Evolutionary conservation across 2,797 vertebrate species (phyloP).

Genomic region (Prunella strophiata): DNA sequence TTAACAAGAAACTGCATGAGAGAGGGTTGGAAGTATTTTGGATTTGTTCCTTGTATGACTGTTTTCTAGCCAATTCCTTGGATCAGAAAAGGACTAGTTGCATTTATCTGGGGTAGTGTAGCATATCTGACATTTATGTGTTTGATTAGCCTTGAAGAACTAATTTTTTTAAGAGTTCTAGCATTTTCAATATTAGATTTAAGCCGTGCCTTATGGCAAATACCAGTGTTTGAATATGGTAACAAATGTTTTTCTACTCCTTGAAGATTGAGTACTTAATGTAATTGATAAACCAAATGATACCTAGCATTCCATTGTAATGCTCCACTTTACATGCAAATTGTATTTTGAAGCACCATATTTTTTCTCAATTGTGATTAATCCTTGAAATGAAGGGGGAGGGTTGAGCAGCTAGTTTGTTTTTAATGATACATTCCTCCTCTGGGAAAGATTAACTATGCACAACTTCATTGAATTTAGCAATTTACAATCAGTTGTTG

Average conservation of each 20-base stretch:
- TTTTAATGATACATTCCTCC: conserved; percentile 45
- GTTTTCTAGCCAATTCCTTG: not conserved
- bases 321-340: conserved; percentile 53
- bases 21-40: not conserved
- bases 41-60: not conserved
- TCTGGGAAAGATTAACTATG: conserved; percentile 31
- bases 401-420: conserved; percentile 2
- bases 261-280: conserved; percentile 21
- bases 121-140: not conserved
- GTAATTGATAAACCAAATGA: conserved; percentile 52
- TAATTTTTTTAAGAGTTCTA: conserved; percentile 1
- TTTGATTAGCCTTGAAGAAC: not conserved
- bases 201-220: not conserved
- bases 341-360: conserved; percentile 46
- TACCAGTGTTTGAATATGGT: conserved; percentile 20
- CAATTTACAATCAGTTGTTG: conserved; percentile 34
- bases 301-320: conserved; percentile 39
- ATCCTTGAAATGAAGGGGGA: conserved; percentile 38
- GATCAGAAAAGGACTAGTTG: not conserved
- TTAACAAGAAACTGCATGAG: not conserved
- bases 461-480: conserved; percentile 29
- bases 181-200: not conserved
- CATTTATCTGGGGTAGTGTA: not conserved
- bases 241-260: conserved; percentile 24
- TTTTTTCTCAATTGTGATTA: conserved; percentile 63